Percentiles rank a stretch among this genome's conserved stretches.
Conservation (phyloP, 2,797 vertebrate species). For the Sebastes diaconus region DNA sequence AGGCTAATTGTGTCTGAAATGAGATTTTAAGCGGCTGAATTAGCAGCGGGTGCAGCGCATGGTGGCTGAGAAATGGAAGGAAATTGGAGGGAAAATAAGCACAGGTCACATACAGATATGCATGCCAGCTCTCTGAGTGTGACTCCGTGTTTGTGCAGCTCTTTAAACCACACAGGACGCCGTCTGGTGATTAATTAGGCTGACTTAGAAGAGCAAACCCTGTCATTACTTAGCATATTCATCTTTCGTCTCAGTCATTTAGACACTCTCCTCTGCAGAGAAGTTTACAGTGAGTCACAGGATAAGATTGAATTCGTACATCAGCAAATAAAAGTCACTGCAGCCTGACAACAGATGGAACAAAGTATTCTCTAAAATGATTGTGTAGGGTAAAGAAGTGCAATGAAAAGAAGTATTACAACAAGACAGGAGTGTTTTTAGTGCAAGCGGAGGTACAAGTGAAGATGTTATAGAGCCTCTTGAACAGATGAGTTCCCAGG, state of each 20-base stretch:
- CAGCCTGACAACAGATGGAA: constrained; percentile 11
- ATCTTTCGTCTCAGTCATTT: constrained; percentile 43
- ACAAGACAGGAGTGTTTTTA: background rate
- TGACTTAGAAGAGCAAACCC: constrained; percentile 55
- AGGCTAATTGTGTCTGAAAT: constrained; percentile 85
- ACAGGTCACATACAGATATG: constrained; percentile 67
- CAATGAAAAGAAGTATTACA: background rate
- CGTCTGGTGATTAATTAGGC: constrained; percentile 65
- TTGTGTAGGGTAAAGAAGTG: background rate
- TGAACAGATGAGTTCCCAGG: constrained; percentile 32
- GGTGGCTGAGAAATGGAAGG: constrained; percentile 47
- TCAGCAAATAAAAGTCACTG: constrained; percentile 27
- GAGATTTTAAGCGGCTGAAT: constrained; percentile 82
- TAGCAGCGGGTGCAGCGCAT: constrained; percentile 67
- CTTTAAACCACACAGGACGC: constrained; percentile 40
- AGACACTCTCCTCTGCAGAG: constrained; percentile 25
- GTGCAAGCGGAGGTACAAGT: background rate
- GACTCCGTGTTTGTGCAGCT: constrained; percentile 51
- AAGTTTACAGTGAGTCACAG: constrained; percentile 8
- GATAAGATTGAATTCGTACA: constrained; percentile 13
- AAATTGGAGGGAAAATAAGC: constrained; percentile 53
- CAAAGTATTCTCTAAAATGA: background rate
- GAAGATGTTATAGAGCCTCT: background rate
- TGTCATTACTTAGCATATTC: constrained; percentile 45
- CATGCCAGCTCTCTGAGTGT: constrained; percentile 30